A percentile compares a stretch with the other conserved stretches of the same genome.
phyloP scores from a whole-genome alignment of 2,797 vertebrate species.

The Paguma larvata region DNA sequence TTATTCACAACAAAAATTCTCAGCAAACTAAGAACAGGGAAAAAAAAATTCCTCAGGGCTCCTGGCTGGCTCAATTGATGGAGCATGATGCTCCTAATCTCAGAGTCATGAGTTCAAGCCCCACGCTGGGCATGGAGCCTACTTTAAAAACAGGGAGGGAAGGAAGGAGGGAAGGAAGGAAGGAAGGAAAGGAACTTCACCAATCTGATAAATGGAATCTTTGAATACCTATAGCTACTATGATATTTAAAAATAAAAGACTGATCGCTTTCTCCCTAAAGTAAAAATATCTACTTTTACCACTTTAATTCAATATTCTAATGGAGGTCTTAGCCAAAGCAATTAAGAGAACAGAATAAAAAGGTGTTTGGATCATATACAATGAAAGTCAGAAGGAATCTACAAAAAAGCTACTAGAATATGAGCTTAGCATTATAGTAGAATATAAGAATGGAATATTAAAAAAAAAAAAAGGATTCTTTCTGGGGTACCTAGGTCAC shows the following conservation, averaged over 20 bases:
- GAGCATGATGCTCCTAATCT: not conserved
- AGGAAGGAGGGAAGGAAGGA: fast-evolving
- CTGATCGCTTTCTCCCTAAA: not conserved
- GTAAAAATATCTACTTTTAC: conserved; percentile 4
- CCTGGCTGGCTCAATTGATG: not conserved
- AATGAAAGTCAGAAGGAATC: not conserved
- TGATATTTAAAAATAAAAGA: not conserved
- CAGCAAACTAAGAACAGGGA: conserved; percentile 18
- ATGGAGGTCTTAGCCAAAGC: not conserved
- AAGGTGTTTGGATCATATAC: not conserved
- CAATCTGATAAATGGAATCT: not conserved
- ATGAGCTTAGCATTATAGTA: conserved; percentile 20
- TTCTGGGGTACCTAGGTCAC: not conserved
- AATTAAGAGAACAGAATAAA: conserved; percentile 9
- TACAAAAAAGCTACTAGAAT: not conserved
- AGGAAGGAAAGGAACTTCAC: not conserved
- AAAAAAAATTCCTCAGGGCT: not conserved
- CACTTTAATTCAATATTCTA: not conserved
- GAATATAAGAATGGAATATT: not conserved
- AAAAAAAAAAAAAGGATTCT: not conserved
- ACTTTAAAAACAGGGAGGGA: not conserved
- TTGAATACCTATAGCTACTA: conserved; percentile 15
- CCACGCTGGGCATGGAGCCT: not conserved
- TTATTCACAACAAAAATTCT: not conserved
- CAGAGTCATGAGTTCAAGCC: not conserved